Evolutionary conservation across 2,797 vertebrate genomes (phyloP), one percentile per base, ranked within the genome.

Genomic region (Arnoldichthys spilopterus): DNA sequence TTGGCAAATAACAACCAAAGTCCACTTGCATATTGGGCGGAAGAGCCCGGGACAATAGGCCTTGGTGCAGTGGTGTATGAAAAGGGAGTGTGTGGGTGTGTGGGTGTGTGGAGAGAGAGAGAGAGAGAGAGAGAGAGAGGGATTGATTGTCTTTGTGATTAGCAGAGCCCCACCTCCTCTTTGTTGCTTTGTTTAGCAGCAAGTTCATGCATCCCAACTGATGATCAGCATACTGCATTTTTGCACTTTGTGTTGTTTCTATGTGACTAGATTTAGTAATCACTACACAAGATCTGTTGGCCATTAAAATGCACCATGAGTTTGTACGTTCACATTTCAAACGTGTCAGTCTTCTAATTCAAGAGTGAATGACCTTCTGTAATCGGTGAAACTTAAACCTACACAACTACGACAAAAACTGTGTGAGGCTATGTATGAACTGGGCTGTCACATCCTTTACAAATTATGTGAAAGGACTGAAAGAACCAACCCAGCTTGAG

Each of bases 1-100:
- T 32, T 81, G 68, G 62, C 56, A 72, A 67, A 72, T 54, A 71
- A 62, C 77, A 76, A 81, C 79, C 28, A 68, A 74, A 77, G 68
- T 81, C 68, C 67, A 76, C 72, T 79, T 59, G 24, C 71, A 47
- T 61, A 74, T 79, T 37, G 32, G 71, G 37, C 37, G 72, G 51
- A 53, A 63, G 58, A 72, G 59, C 77, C 45, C 30, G 47, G 81
- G 78, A 54, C 68, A 76, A 72, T 59, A 64, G 43, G 37, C 54
- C 68, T 56, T 40, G 22, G 51, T 66, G 79, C 68, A 37, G 68
- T 66, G 28, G 43, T 71, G 45, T 40, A 45, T 24, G 15, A n/a
- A 76, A 32, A 43, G 51, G 54, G 24, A 22, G 49, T 28, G 56
- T 74, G 54, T 68, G 22, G 26, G 3, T 47, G 66, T 47, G 22